These are phyloP conservation scores for Cerastis leucographa DNA, from an alignment of 2,888 invertebrate species.

Conservation along the genomic window DNA sequence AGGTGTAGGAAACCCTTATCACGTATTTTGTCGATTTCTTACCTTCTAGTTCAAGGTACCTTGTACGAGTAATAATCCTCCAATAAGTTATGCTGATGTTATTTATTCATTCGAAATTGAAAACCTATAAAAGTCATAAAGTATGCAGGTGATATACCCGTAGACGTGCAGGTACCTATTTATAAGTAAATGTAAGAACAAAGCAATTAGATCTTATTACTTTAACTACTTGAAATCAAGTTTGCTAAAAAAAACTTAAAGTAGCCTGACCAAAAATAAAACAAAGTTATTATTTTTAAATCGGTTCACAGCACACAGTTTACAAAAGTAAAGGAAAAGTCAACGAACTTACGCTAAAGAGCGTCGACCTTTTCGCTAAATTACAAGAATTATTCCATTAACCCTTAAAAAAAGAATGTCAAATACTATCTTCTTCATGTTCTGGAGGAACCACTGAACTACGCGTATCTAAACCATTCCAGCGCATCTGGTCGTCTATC, in stretches of 20 bases:
- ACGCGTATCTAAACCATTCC: constrained; percentile 5
- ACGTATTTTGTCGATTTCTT: constrained; percentile 55
- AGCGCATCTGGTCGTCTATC: constrained; percentile 12
- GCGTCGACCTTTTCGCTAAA: constrained; percentile 22
- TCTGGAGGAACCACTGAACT: neutral
- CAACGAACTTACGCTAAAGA: constrained; percentile 40
- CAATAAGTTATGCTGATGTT: neutral
- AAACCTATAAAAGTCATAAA: neutral
- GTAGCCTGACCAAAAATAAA: constrained; percentile 17
- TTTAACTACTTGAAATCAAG: neutral
- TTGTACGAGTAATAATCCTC: neutral
- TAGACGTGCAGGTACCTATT: neutral
- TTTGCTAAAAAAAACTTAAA: neutral
- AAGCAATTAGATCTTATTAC: neutral
- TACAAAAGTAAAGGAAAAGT: constrained; percentile 38
- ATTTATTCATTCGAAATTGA: constrained; percentile 14
- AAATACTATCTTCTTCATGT: neutral
- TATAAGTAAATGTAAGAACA: neutral
- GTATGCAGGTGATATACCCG: neutral
- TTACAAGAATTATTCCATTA: constrained; percentile 6
- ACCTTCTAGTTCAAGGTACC: constrained; percentile 19
- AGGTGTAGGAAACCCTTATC: constrained; percentile 54
- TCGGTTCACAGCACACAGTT: constrained; percentile 15
- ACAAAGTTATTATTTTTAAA: constrained; percentile 26
- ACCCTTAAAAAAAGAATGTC: constrained; percentile 1